These are phyloP conservation scores for Trematocara stigmaticum DNA, from an alignment of 2,113 vertebrate species.

Conservation along the genomic window DNA sequence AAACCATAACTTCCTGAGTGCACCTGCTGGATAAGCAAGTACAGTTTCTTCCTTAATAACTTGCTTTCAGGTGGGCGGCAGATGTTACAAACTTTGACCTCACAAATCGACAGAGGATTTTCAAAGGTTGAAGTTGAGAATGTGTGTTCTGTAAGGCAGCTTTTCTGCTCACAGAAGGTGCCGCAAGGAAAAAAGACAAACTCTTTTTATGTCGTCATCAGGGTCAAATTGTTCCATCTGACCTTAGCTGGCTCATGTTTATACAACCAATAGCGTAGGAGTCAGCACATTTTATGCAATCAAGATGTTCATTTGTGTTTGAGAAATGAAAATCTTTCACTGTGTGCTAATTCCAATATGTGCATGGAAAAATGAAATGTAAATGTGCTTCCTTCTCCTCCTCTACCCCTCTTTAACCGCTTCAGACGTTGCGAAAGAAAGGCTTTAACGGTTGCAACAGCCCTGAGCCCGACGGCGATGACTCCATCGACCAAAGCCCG, in stretches of 20 bases:
- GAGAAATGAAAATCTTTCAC: background rate
- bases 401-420: slow-evolving; percentile 66
- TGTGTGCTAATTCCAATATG: background rate
- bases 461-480: slow-evolving; percentile 95
- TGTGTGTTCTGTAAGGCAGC: background rate
- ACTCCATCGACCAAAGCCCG: slow-evolving; percentile 96
- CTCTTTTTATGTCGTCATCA: background rate
- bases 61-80: slow-evolving; percentile 2
- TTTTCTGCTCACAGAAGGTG: background rate
- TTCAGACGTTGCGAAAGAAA: slow-evolving; percentile 97
- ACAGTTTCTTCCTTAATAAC: background rate
- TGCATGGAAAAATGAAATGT: slow-evolving; percentile 36
- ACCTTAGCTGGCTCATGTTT: background rate
- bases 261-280: slow-evolving; percentile 4
- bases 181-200: background rate
- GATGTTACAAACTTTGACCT: slow-evolving; percentile 5
- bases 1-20: background rate
- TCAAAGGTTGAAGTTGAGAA: background rate
- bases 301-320: slow-evolving; percentile 4
- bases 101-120: slow-evolving; percentile 1
- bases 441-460: slow-evolving; percentile 99
- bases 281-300: background rate
- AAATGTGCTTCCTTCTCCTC: slow-evolving; percentile 53
- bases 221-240: slow-evolving; percentile 17
- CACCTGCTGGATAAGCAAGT: background rate